phyloP scores from a whole-genome alignment of 30 jellyfish, hydroid and myxozoan genomes.

The Rhopilema esculentum region DNA sequence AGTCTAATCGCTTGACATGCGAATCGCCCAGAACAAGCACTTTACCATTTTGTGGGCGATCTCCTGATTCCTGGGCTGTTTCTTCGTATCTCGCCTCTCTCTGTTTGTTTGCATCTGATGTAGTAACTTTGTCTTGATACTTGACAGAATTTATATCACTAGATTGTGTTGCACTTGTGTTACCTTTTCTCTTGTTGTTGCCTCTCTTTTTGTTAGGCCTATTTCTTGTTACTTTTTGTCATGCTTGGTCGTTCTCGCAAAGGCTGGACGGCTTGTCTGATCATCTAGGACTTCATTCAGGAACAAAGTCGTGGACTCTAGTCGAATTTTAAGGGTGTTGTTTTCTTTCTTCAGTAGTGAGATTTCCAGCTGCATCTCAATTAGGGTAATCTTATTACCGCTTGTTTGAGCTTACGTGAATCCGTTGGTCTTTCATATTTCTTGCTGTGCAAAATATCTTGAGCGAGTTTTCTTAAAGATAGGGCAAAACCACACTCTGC shows the following conservation, averaged over 20 bases:
- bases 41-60: neutral
- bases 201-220: neutral
- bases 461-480: too few species aligned
- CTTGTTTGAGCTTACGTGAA: too few species aligned
- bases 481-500: too few species aligned
- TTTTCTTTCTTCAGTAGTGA: neutral
- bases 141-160: neutral
- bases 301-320: neutral
- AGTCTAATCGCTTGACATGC: slow-evolving; percentile 7
- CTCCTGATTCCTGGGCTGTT: slow-evolving; percentile 1
- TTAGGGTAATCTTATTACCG: too few species aligned
- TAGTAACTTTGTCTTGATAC: neutral
- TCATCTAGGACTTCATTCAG: neutral
- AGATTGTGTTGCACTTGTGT: neutral
- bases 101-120: neutral
- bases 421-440: too few species aligned
- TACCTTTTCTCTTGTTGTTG: neutral
- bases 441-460: too few species aligned
- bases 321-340: neutral
- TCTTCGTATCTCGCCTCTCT: neutral
- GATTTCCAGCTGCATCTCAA: too few species aligned
- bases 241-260: neutral
- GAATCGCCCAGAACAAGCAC: slow-evolving; percentile 35
- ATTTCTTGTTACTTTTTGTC: neutral
- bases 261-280: neutral